A percentile compares a stretch with the other conserved stretches of the same genome.
Conservation (phyloP, 35 echinoderm and acorn worm species). For the Strongylocentrotus purpuratus region DNA sequence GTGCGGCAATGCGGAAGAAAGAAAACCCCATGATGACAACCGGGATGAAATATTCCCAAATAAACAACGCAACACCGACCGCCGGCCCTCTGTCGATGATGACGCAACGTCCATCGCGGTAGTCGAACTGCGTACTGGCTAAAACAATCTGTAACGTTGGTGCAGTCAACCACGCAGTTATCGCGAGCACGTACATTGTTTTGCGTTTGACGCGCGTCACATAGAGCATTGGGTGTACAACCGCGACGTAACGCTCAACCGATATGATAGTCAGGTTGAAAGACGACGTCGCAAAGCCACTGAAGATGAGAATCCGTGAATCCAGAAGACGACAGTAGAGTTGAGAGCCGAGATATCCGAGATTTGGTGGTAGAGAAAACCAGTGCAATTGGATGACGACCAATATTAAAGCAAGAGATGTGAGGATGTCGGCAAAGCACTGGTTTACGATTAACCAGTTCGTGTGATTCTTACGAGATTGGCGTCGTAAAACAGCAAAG, state of each 20-base stretch:
- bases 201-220: neutral
- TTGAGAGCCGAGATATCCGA: neutral
- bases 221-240: conserved; percentile 50
- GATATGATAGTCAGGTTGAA: conserved; percentile 63
- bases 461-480: conserved; percentile 43
- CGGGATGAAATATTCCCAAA: conserved; percentile 57
- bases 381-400: conserved; percentile 36
- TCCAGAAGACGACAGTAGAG: conserved; percentile 64
- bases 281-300: conserved; percentile 54
- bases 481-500: neutral
- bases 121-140: neutral
- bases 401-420: conserved; percentile 49
- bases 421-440: conserved; percentile 49
- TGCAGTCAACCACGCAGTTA: conserved; percentile 42
- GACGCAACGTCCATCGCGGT: conserved; percentile 23
- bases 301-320: conserved; percentile 50
- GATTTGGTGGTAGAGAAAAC: neutral
- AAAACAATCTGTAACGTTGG: conserved; percentile 29
- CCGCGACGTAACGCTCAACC: conserved; percentile 61
- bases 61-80: conserved; percentile 36
- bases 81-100: neutral
- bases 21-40: conserved; percentile 51
- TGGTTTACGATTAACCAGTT: conserved; percentile 70
- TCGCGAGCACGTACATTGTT: conserved; percentile 1
- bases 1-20: conserved; percentile 41